Evolutionary conservation across 2,888 invertebrate species (phyloP), one percentile per base, ranked within the genome.

Genomic region (Drosophila percnosoma): DNA sequence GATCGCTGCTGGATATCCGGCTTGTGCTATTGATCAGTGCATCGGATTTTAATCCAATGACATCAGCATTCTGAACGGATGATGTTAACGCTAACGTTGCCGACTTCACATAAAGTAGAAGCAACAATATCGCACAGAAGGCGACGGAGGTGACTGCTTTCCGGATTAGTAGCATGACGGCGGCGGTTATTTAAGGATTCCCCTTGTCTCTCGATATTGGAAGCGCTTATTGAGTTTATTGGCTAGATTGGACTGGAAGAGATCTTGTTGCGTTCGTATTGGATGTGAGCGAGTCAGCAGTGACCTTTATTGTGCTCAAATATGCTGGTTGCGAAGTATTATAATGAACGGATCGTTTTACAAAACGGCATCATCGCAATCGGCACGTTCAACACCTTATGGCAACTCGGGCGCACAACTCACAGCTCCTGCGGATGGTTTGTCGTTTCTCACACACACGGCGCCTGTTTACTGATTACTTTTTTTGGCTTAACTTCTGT

Each of bases 71-170:
- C 40, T 77, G 66, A 52, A 53, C 42, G 36, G 61, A 31, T 18
- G 48, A 13, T 34, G 72, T 34, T 11, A 73, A 6, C 8, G 81
- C 83, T 42, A 91, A 81, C 42, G 87, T 84, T 58, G 90, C 80
- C 65, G 90, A 83, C 77, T 90, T 89, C 80, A 91, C 84, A 79
- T 83, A 90, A 69, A 90, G 83, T 69, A 91, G 81, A 77, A 90
- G 74, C 74, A 87, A 59, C 53, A 88, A 71, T 65, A 82, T 49
- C 55, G 82, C 91, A 59, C 75, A 74, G 69, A 72, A 68, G 59
- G 73, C 69, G 42, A 87, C 52, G 48, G 79, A 75, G 49, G 71
- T 76, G 49, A 79, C 38, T 13, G 66, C 57, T 66, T 65, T 82
- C 31, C 72, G 77, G 33, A 83, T 68, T 59, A 76, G 67, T 68